A percentile compares a stretch with the other conserved stretches of the same genome.
Conservation (phyloP, 2,113 vertebrate species). For the Alaudala cheleensis region DNA sequence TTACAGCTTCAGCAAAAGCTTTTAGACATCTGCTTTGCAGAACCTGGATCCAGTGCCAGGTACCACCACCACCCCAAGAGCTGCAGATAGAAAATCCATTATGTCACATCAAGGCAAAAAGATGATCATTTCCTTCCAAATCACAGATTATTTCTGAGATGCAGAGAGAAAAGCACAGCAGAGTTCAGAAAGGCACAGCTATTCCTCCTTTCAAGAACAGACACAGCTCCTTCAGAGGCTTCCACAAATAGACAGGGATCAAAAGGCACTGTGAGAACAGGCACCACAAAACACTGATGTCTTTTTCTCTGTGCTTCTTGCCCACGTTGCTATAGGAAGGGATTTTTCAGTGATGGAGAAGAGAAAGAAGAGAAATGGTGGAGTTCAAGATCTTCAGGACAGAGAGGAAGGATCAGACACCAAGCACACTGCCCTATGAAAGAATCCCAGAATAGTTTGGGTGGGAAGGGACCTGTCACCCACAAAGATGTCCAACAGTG, state of each 20-base stretch:
- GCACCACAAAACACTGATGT: neutral
- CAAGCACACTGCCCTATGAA: rapidly evolving
- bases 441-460: neutral
- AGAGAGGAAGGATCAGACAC: neutral
- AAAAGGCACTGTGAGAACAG: neutral
- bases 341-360: neutral
- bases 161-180: neutral
- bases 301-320: neutral
- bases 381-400: neutral
- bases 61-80: neutral
- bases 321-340: neutral
- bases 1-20: neutral
- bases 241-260: neutral
- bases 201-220: neutral
- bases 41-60: neutral
- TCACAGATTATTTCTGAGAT: neutral
- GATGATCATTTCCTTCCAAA: neutral
- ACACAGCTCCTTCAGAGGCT: neutral
- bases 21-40: neutral
- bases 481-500: neutral
- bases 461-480: neutral
- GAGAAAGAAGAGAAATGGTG: neutral
- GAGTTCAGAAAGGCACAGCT: neutral
- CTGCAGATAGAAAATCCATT: neutral
- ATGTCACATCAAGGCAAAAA: neutral